Evolutionary conservation across 2,797 vertebrate genomes (phyloP).

Genomic region (Sebastes wilsoni): DNA sequence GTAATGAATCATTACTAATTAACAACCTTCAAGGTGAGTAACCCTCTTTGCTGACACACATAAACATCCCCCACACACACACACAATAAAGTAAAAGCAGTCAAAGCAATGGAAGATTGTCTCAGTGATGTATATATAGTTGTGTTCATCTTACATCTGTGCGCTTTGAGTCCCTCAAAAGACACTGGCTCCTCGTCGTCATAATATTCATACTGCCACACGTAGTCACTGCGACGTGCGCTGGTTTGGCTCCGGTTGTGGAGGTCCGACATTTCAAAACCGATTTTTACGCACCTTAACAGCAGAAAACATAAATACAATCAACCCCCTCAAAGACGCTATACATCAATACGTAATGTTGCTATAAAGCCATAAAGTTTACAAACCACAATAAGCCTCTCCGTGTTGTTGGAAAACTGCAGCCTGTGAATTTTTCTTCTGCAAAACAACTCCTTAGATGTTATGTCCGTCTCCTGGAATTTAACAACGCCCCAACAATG

Average conservation of each 20-base stretch:
- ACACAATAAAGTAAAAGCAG: background rate
- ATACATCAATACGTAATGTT: background rate
- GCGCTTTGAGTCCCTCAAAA: conserved; percentile 92
- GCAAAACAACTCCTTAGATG: background rate
- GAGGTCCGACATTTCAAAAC: conserved; percentile 65
- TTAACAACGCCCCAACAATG: background rate
- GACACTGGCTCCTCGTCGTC: conserved; percentile 92
- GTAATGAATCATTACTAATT: background rate
- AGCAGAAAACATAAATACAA: background rate
- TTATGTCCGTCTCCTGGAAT: background rate
- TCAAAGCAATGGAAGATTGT: background rate
- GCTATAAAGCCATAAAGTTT: conserved; percentile 16
- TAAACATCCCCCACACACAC: background rate
- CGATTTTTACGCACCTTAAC: background rate
- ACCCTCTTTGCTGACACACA: background rate
- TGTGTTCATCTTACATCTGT: conserved; percentile 88
- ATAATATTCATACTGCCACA: conserved; percentile 95
- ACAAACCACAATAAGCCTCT: background rate
- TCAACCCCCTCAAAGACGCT: background rate
- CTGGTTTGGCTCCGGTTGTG: conserved; percentile 73
- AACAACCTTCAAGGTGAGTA: background rate
- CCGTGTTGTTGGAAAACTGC: background rate
- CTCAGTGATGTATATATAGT: background rate
- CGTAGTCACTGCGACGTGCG: conserved; percentile 83
- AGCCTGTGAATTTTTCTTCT: background rate